A percentile compares a stretch with the other conserved stretches of the same genome.
These are phyloP conservation scores for Pachycephus smyrnensis DNA, from an alignment of 2,888 invertebrate species.

Conservation along the genomic window DNA sequence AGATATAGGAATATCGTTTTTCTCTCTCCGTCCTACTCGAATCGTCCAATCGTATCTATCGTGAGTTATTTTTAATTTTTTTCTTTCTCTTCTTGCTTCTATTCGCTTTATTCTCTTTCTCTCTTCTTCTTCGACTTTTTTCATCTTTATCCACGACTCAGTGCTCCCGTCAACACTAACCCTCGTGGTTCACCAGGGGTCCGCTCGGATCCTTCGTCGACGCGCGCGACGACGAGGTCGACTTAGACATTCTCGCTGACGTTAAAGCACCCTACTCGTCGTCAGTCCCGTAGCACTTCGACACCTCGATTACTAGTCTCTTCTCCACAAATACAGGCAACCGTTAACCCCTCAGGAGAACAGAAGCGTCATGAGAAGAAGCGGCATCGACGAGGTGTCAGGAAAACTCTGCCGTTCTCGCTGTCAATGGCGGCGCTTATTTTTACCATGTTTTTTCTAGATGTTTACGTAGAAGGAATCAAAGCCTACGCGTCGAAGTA, in stretches of 20 bases:
- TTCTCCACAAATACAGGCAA: not conserved
- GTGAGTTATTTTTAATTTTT: not conserved
- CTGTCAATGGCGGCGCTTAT: conserved; percentile 1
- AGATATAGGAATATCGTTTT: not conserved
- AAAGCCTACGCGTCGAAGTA: not conserved
- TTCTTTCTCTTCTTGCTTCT: not conserved
- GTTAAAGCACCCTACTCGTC: not conserved
- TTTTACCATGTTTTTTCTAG: conserved; percentile 18
- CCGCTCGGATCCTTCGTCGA: conserved; percentile 1
- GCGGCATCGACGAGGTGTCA: not conserved
- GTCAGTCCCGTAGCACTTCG: not conserved
- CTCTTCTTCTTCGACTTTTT: not conserved
- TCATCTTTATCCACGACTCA: not conserved
- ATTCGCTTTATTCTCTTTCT: conserved; percentile 16
- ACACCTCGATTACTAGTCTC: not conserved
- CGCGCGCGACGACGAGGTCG: not conserved
- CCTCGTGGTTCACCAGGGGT: not conserved
- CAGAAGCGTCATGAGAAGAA: not conserved
- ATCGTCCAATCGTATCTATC: not conserved
- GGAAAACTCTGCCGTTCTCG: not conserved
- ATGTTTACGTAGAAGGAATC: conserved; percentile 17
- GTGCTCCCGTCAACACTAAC: conserved; percentile 1
- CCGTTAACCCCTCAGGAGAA: not conserved
- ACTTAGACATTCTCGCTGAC: not conserved
- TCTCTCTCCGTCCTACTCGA: not conserved